Evolutionary conservation across 2,797 vertebrate genomes (phyloP).

Genomic region (Hozukius guyotensis): DNA sequence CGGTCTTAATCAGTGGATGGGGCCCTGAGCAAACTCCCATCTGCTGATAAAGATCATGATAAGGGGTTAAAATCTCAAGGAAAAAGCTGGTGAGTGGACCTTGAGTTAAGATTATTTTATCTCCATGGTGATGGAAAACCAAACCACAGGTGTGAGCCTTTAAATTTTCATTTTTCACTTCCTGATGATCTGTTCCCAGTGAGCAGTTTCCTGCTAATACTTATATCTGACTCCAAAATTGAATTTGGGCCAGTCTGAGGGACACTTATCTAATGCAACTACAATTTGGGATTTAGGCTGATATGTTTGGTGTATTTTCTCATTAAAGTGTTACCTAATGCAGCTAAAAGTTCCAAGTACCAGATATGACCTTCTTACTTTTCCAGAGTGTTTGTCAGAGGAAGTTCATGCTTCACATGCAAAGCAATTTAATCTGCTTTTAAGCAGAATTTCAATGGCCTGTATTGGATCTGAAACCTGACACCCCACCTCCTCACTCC

Average conservation of each 20-base stretch:
- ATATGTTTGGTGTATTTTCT: not conserved
- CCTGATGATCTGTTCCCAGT: not conserved
- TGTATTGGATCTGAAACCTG: constrained; percentile 22
- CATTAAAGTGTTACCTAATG: not conserved
- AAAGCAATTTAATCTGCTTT: not conserved
- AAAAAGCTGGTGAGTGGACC: not conserved
- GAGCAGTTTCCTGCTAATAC: not conserved
- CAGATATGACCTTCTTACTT: not conserved
- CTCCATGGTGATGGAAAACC: not conserved
- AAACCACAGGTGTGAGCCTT: not conserved
- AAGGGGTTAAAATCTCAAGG: not conserved
- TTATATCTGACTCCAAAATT: not conserved
- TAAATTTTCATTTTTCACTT: not conserved
- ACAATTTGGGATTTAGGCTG: not conserved
- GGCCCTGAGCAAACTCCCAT: not conserved
- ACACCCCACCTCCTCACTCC: constrained; percentile 50
- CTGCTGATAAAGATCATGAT: not conserved
- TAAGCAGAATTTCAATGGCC: not conserved
- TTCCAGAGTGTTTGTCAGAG: not conserved
- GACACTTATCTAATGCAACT: not conserved
- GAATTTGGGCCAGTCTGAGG: not conserved
- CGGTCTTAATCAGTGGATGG: not conserved
- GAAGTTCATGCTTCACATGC: constrained; percentile 6
- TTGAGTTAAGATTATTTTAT: not conserved
- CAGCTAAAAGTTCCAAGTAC: not conserved